Base-by-base conservation (phyloP, 2,797 vertebrate species). In the Sebastes itinus region DNA sequence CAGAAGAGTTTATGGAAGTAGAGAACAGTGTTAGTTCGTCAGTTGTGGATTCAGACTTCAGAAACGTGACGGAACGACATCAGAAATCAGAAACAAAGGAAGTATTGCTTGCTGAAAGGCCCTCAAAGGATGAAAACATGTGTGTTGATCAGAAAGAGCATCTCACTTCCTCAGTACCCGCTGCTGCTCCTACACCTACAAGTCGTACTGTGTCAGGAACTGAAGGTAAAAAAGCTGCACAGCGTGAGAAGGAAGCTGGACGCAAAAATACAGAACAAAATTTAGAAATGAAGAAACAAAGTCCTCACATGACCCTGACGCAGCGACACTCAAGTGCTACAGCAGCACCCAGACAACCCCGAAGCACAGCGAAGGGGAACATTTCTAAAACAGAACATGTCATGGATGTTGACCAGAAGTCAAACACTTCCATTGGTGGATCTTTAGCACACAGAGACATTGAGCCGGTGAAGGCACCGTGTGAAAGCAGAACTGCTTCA, bases 171-270 rank as follows among this genome's bases (percentile, higher is more conserved):
- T 49, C 76, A 9, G 14, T 28, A 42, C 25, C 77, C 2, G 20
- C 76, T 69, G 27, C 65, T 89, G 8, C 94, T 88, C 55, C 92
- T 94, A 78, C 94, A 92, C 49, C 87, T 95, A 38, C 68, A 80
- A 95, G 83, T 81, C 94, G 91, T 49, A 88, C 92, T 85, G 94
- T 91, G 63, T 88, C 95, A 81, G 95, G 92, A 77, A 90, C 81
- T 12, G 85, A 81, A 62, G 70, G 9, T 6, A 89, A 90, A 81
- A 61, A 52, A 52, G 58, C n/a, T 61, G 49, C 60, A 70, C 88
- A 77, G 69, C 68, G n/a, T 20, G 63, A 82, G 28, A 81, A 60
- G 42, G 63, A 77, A 30, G 18, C 20, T 38, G 76, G 20, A 27
- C 4, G 14, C 32, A 87, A 80, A 46, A 46, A 33, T 11, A 55